These are phyloP conservation scores for Indicator indicator DNA, from an alignment of 2,113 vertebrate genomes.

Conservation along the genomic window DNA sequence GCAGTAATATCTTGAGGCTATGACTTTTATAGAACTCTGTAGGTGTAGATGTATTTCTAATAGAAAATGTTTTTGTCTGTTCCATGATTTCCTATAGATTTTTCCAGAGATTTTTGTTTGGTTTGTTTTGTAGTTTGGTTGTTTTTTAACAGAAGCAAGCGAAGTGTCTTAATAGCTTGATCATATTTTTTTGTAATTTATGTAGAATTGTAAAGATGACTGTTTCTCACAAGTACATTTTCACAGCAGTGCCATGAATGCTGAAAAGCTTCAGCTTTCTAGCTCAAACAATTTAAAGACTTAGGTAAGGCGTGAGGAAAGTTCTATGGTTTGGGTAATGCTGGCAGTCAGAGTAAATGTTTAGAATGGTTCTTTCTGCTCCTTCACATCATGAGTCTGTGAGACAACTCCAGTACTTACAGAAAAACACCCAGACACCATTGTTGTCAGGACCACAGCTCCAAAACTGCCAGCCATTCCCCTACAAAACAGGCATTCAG, in stretches of 20 bases:
- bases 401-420: neutral
- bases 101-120: neutral
- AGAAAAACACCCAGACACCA: neutral
- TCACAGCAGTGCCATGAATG: neutral
- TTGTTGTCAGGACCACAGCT: conserved; percentile 25
- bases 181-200: neutral
- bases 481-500: conserved; percentile 39
- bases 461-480: conserved; percentile 33
- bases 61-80: neutral
- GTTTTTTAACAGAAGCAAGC: neutral
- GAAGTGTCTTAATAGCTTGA: neutral
- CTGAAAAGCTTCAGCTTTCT: neutral
- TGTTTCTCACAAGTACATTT: neutral
- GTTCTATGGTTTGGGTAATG: neutral
- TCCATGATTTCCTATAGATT: neutral
- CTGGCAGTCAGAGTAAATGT: neutral
- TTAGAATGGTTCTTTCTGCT: neutral
- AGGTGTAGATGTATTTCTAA: neutral
- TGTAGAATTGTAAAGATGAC: neutral
- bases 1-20: neutral
- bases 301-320: neutral
- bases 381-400: neutral
- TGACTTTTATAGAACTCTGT: neutral
- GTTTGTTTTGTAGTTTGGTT: neutral
- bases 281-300: neutral